Conservation (phyloP, 2,113 vertebrate species). For the Pterocles burchelli region DNA sequence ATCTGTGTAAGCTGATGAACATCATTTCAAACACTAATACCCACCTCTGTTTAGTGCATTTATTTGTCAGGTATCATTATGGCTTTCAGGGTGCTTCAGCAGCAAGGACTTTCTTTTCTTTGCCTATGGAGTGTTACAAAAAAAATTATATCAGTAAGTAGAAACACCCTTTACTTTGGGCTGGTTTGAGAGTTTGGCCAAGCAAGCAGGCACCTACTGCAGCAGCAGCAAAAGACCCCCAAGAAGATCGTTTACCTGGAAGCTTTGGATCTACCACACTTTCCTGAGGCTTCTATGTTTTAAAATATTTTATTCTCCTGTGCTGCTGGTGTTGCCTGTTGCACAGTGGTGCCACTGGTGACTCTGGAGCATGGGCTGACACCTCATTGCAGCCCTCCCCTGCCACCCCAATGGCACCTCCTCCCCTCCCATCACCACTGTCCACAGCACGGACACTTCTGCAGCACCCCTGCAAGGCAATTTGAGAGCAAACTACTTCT, state of each 20-base stretch:
- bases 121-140: not conserved
- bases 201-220: not conserved
- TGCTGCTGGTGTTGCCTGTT: not conserved
- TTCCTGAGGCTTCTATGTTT: not conserved
- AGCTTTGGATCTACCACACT: not conserved
- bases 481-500: not conserved
- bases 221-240: not conserved
- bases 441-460: not conserved
- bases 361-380: not conserved
- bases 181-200: not conserved
- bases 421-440: not conserved
- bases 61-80: not conserved
- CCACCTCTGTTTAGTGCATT: not conserved
- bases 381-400: not conserved
- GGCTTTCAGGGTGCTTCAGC: not conserved
- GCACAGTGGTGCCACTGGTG: fast-evolving
- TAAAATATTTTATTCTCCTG: not conserved
- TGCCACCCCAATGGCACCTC: not conserved
- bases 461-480: not conserved
- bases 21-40: not conserved
- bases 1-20: not conserved
- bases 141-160: not conserved
- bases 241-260: not conserved
- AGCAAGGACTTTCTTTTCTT: not conserved
- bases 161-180: not conserved